Evolutionary conservation across 2,797 vertebrate genomes (phyloP), one percentile per base, ranked within the genome.

Genomic region (Sebastes wilsoni): DNA sequence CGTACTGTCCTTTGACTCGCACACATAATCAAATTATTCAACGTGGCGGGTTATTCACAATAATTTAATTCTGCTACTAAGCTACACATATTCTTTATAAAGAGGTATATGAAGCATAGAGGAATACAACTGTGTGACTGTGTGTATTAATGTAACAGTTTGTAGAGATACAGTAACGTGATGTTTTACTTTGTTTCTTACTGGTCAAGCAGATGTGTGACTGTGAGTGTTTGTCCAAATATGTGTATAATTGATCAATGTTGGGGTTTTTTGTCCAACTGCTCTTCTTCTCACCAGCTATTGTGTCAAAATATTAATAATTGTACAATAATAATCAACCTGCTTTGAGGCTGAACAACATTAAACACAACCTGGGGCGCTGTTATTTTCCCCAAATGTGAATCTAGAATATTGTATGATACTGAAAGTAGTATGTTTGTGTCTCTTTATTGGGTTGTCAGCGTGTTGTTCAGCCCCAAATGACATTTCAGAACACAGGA

Each of bases 321-420:
- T 62, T 78, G 55, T 85, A 12, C 23, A 25, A 62, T 72, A 84
- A 74, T 82, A 78, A 87, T 86, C 66, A 58, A 79, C 61, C 71
- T 69, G 60, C 72, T 87, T 90, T 90, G 84, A 84, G 83, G 88
- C 88, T 91, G 89, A 91, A 88, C 76, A 74, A 90, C 89, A 89
- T 66, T 20, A 38, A 49, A 54, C 64, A 18, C 66, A 78, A 70
- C 73, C 54, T 42, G 55, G 38, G 14, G 27, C 0, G n/a, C 23
- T 6, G 4, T 4, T 49, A 38, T 56, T 32, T 59, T 11, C 22
- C 16, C 1, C 1, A 28, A 5, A 56, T 52, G 13, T 67, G 2
- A 4, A 18, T 61, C 55, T 8, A 28, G 7, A 67, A 34, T 70
- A 11, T 28, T 12, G 6, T 38, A 18, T 56, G 4, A 1, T 22